phyloP scores from a whole-genome alignment of 2,888 invertebrate species.

The Onthophagus sagittarius region DNA sequence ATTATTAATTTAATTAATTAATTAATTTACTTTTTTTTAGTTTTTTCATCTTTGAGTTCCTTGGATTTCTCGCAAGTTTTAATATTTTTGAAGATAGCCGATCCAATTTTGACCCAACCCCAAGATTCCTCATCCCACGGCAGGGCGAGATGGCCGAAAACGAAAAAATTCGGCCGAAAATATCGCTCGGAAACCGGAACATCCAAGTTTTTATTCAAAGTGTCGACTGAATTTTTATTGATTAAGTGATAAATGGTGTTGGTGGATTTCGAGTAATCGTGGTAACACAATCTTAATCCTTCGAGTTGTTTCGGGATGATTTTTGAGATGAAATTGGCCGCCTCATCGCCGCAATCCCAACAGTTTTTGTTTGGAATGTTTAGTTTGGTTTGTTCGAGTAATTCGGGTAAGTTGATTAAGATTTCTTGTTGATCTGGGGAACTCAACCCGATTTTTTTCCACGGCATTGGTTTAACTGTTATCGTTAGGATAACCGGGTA shows the following conservation, averaged over 20 bases:
- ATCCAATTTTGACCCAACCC: slow-evolving; percentile 57
- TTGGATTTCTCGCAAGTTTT: slow-evolving; percentile 35
- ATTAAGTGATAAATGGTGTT: slow-evolving; percentile 53
- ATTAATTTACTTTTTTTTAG: not conserved
- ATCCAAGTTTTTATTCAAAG: slow-evolving; percentile 50
- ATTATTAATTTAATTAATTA: no score
- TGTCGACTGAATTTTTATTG: slow-evolving; percentile 52
- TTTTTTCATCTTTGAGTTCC: not conserved
- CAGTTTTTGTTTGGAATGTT: not conserved
- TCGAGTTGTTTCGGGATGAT: slow-evolving; percentile 39
- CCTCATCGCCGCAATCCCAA: slow-evolving; percentile 60
- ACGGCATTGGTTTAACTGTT: not conserved
- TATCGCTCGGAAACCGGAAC: slow-evolving; percentile 47
- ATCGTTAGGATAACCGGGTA: not conserved
- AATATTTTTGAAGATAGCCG: slow-evolving; percentile 50
- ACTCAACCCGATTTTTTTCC: not conserved
- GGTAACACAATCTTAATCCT: slow-evolving; percentile 43
- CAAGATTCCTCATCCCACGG: slow-evolving; percentile 55
- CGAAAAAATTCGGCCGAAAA: slow-evolving; percentile 57
- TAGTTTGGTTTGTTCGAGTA: not conserved
- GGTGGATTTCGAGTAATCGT: slow-evolving; percentile 30
- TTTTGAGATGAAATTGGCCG: slow-evolving; percentile 58
- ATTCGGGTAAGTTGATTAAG: not conserved
- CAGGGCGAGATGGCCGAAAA: slow-evolving; percentile 45
- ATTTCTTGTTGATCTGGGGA: not conserved